These are phyloP conservation scores for Chrysolina oricalcia DNA, from an alignment of 2,888 invertebrate species.

Conservation along the genomic window DNA sequence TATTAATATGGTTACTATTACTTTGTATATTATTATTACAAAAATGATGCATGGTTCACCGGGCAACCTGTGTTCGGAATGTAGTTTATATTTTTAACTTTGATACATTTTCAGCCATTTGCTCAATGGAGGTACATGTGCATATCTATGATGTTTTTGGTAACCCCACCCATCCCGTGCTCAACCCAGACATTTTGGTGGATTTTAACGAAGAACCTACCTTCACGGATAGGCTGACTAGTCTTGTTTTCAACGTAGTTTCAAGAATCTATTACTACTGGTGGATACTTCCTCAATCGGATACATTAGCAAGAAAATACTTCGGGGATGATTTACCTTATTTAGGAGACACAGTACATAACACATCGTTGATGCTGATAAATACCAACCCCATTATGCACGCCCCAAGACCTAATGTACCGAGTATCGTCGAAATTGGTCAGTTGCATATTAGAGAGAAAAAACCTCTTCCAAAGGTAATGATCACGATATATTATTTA, in stretches of 20 bases:
- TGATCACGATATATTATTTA: too few species aligned
- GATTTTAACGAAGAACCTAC: conserved; percentile 22
- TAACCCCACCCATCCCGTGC: conserved; percentile 43
- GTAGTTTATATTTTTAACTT: too few species aligned
- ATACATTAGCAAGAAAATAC: conserved; percentile 49
- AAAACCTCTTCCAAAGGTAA: conserved; percentile 34
- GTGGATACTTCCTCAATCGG: conserved; percentile 49
- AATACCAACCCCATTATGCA: conserved; percentile 55
- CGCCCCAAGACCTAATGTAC: conserved; percentile 43
- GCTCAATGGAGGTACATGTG: conserved; percentile 34
- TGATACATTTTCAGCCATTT: conserved; percentile 12
- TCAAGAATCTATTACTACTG: conserved; percentile 33
- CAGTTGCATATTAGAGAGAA: conserved; percentile 29
- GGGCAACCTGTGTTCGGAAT: too few species aligned
- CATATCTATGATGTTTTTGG: conserved; percentile 36
- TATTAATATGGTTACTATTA: too few species aligned
- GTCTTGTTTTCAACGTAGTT: conserved; percentile 26
- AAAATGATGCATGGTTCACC: too few species aligned
- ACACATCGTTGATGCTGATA: conserved; percentile 52
- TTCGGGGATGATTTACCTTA: conserved; percentile 52
- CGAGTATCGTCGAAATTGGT: conserved; percentile 33
- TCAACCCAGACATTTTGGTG: conserved; percentile 38
- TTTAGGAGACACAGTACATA: conserved; percentile 52
- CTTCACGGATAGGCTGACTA: conserved; percentile 35
- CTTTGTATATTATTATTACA: too few species aligned